Percentiles rank a stretch among this genome's conserved stretches.
These are phyloP conservation scores for Tupaia chinensis DNA, from an alignment of 2,113 vertebrate genomes.

Conservation along the genomic window DNA sequence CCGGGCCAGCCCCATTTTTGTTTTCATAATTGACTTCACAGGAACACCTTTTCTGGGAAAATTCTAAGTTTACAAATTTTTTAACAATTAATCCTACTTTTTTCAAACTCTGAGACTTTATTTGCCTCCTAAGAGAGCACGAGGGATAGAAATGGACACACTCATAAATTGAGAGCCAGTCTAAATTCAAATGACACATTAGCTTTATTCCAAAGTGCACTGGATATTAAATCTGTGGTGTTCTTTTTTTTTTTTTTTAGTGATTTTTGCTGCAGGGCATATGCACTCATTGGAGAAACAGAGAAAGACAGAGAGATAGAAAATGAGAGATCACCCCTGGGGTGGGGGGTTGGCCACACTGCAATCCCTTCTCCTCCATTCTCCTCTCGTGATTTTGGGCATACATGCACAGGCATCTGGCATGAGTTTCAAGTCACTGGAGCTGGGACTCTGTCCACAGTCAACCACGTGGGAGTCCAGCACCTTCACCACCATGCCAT, in stretches of 20 bases:
- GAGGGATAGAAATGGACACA: background rate
- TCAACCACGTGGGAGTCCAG: too few relatives aligned
- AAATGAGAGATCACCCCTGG: too few relatives aligned
- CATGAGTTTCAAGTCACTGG: too few relatives aligned
- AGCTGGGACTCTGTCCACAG: too few relatives aligned
- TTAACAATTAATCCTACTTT: background rate
- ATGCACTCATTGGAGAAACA: too few relatives aligned
- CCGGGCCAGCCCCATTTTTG: background rate
- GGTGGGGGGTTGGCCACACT: too few relatives aligned
- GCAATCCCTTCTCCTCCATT: too few relatives aligned
- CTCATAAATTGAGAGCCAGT: background rate
- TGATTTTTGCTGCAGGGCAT: too few relatives aligned
- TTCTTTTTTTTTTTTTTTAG: background rate
- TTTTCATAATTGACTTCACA: background rate
- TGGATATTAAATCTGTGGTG: background rate
- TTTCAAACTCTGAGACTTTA: background rate
- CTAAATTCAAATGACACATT: background rate
- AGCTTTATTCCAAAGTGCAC: background rate
- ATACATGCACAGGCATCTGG: too few relatives aligned
- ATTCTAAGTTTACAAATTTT: background rate
- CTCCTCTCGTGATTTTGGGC: too few relatives aligned
- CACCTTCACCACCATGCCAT: too few relatives aligned
- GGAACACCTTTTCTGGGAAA: background rate
- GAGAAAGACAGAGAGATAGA: too few relatives aligned
- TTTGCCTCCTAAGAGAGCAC: background rate